Base-by-base conservation (phyloP, 2,113 vertebrate species). In the Charina bottae region DNA sequence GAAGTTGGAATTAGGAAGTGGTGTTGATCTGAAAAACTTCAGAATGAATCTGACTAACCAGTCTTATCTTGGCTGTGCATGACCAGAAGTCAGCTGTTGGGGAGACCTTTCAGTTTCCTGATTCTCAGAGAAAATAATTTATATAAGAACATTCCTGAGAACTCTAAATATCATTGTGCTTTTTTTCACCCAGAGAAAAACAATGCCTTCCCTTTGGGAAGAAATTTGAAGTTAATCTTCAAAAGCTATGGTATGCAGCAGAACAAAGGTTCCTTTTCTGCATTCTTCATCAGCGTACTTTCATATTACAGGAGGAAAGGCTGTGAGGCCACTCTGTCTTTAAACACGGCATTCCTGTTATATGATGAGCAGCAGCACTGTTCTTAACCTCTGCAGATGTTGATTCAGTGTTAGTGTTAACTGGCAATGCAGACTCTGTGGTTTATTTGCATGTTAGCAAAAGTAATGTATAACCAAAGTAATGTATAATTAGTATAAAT, bases 81-180 rank as follows among this genome's bases (percentile, higher is more conserved):
- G 6, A 21, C 28, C 42, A 13, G 33, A 90, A 53, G 59, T 53
- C 15, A 54, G 11, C 42, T 19, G 2, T 53, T 53, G 6, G 26
- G 56, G 62, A 85, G 37, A 37, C 17, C 9, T 37, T 78, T 42
- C 72, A 42, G 33, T 78, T 78, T 78, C 33, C 72, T 21, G 26
- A n/a, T 86, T 86, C 85, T 86, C 6, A n/a, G 84, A n/a, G 49
- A 85, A 85, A 85, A 86, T 85, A 55, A 56, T 53, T 33, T 59
- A 19, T 10, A 87, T 49, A 58, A 49, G 33, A 68, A 56, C 68
- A 42, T 78, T 72, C 3, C 8, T 42, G 42, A 33, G 26, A 85
- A 53, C 2, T 91, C 9, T 54, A 42, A 21, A 59, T 24, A 28
- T n/a, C 24, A 33, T 21, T 84, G 26, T 59, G 37, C 23, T 10